Percentiles rank a stretch among this genome's conserved stretches.
Evolutionary conservation across 2,113 vertebrate genomes (phyloP).

Genomic region (Neodon shergylaensis): DNA sequence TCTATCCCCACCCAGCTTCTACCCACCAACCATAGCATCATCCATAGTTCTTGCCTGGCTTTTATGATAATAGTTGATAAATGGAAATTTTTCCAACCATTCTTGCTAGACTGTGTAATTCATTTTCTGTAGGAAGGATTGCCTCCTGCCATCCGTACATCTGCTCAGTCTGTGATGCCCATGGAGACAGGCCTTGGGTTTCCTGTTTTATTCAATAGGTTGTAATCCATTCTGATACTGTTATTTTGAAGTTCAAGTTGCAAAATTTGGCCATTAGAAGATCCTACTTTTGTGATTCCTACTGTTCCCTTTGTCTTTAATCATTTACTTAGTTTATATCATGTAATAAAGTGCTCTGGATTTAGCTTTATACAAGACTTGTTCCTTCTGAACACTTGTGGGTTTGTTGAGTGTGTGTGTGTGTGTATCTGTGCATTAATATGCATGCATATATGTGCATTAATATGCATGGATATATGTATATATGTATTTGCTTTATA

Average conservation of each 20-base stretch:
- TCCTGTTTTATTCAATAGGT: not conserved
- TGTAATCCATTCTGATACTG: not conserved
- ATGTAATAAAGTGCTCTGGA: not conserved
- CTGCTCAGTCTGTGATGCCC: conserved; percentile 1
- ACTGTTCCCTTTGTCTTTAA: not conserved
- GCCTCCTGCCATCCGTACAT: not conserved
- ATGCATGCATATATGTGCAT: not conserved
- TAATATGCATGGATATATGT: not conserved
- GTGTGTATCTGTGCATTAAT: not conserved
- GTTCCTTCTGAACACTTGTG: not conserved
- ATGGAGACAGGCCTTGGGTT: not conserved
- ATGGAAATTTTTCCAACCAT: not conserved
- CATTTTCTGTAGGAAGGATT: not conserved
- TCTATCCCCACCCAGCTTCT: not conserved
- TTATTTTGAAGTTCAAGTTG: conserved; percentile 11
- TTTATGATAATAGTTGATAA: not conserved
- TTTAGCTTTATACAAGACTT: not conserved
- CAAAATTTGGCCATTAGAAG: not conserved
- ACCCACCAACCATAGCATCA: not conserved
- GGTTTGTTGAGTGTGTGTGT: not conserved
- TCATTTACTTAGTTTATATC: not conserved
- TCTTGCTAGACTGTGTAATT: not conserved
- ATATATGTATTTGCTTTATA: not conserved
- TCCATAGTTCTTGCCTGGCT: not conserved
- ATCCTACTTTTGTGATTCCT: not conserved